Evolutionary conservation across 2,888 invertebrate genomes (phyloP).

Genomic region (Glyphotaelius pellucidus): DNA sequence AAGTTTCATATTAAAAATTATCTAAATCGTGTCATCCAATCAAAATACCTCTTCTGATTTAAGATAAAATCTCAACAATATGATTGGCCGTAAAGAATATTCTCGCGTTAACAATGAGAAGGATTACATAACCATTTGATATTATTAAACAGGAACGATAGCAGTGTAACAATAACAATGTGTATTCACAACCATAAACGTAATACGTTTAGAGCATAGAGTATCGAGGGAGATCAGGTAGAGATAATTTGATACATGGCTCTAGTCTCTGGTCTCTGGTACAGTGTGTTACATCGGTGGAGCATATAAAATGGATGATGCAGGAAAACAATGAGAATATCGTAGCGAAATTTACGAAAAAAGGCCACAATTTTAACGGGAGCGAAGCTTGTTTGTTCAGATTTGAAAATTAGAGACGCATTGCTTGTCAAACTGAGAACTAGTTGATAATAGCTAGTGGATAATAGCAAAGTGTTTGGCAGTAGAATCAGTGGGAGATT

Average conservation of each 20-base stretch:
- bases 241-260: slow-evolving; percentile 41
- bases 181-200: slow-evolving; percentile 8
- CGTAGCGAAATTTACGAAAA: background rate
- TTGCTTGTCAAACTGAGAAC: too few species aligned
- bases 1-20: too few species aligned
- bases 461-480: too few species aligned
- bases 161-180: slow-evolving; percentile 26
- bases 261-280: background rate
- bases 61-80: background rate
- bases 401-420: too few species aligned
- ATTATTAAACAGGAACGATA: slow-evolving; percentile 17
- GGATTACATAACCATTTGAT: background rate
- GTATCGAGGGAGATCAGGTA: slow-evolving; percentile 12
- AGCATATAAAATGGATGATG: background rate
- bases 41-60: background rate
- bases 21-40: background rate
- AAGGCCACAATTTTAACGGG: background rate
- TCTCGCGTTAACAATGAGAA: background rate
- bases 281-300: background rate
- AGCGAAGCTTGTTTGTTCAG: background rate
- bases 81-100: background rate
- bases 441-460: too few species aligned
- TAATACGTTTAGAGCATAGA: slow-evolving; percentile 16
- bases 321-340: background rate
- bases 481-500: too few species aligned